These are phyloP conservation scores for Eupithecia vulgata DNA, from an alignment of 2,888 invertebrate species.

Conservation along the genomic window DNA sequence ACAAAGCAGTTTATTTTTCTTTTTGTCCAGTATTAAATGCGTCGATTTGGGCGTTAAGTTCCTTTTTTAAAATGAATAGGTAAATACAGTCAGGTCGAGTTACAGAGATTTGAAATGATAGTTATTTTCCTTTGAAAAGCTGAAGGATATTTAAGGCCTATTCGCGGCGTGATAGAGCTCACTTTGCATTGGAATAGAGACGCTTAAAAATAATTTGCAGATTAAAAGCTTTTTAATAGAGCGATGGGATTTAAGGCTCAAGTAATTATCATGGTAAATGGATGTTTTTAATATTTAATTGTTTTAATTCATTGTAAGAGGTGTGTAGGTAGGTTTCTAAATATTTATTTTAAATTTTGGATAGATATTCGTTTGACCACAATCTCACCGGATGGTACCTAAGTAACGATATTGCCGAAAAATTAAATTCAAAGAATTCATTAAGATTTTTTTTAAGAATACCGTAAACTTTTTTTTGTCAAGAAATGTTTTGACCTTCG, in stretches of 20 bases:
- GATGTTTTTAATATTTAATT: not conserved
- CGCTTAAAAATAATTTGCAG: not conserved
- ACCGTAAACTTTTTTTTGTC: no score
- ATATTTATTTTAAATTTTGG: not conserved
- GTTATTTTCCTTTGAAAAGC: slow-evolving; percentile 51
- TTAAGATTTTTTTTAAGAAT: no score
- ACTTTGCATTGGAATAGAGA: not conserved
- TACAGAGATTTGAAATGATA: slow-evolving; percentile 71
- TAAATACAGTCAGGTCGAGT: slow-evolving; percentile 78
- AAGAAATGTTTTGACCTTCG: no score
- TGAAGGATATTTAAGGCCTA: slow-evolving; percentile 44
- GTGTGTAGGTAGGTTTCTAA: not conserved
- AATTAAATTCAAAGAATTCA: no score
- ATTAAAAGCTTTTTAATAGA: slow-evolving; percentile 11
- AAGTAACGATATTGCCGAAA: no score
- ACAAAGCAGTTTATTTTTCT: slow-evolving; percentile 83
- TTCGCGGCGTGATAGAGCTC: not conserved
- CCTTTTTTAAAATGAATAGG: slow-evolving; percentile 83
- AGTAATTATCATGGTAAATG: not conserved
- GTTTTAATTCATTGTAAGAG: not conserved
- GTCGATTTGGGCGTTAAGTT: slow-evolving; percentile 83
- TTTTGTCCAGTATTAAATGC: slow-evolving; percentile 78
- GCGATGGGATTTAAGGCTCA: not conserved
- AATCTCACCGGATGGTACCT: no score
- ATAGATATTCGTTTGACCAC: no score